A percentile compares a stretch with the other conserved stretches of the same genome.
Conservation (phyloP, 2,797 vertebrate species). For the Alectoris magna region DNA sequence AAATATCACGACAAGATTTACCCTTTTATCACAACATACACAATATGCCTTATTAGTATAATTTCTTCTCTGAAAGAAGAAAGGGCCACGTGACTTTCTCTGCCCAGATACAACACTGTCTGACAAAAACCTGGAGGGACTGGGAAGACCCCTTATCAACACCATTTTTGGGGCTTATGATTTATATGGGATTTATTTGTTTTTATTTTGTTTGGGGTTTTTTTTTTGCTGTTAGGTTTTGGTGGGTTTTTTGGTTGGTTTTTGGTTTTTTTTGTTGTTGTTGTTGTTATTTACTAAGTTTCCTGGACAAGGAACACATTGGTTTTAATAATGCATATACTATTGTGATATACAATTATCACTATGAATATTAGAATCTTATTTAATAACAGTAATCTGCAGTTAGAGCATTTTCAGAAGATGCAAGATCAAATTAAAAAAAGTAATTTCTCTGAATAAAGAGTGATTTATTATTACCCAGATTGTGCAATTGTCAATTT, state of each 20-base stretch:
- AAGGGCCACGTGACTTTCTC: accelerated
- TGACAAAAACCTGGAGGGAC: neutral
- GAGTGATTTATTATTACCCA: neutral
- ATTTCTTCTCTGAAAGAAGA: neutral
- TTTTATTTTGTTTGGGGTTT: neutral
- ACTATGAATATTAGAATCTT: neutral
- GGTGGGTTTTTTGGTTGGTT: neutral
- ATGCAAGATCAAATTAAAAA: neutral
- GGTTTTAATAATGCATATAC: neutral
- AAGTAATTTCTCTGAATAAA: neutral
- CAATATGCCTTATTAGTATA: neutral
- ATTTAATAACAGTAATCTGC: neutral
- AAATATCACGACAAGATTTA: neutral
- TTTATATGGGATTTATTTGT: neutral
- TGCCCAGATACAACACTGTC: neutral
- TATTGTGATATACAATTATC: neutral
- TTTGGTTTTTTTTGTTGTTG: neutral
- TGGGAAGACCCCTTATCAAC: neutral
- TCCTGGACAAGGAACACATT: neutral
- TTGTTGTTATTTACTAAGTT: neutral
- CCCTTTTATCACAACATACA: accelerated
- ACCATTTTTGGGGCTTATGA: neutral
- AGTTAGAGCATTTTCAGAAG: neutral
- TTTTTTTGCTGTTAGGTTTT: too few species aligned
- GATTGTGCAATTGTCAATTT: neutral